Conservation (phyloP, 2,797 vertebrate species). For the Gambelia wislizenii region DNA sequence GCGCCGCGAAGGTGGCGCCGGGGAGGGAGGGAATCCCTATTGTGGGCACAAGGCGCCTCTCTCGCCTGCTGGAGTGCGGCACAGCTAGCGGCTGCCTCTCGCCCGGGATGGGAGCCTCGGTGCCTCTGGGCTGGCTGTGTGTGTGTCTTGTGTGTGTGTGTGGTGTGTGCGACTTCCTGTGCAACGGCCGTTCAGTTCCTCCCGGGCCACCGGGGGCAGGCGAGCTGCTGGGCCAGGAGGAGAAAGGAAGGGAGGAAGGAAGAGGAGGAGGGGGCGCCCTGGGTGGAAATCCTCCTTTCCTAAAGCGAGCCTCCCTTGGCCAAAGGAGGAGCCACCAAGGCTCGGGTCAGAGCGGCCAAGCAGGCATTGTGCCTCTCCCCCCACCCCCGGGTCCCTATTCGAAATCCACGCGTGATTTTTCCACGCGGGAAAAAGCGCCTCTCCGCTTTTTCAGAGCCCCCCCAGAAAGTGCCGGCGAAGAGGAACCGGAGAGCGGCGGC, state of each 20-base stretch:
- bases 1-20: too few relatives aligned
- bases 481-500: background rate
- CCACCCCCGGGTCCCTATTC: background rate
- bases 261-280: background rate
- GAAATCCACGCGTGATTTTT: background rate
- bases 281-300: too few relatives aligned
- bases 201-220: constrained; percentile 58
- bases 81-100: constrained; percentile 15
- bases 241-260: background rate
- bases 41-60: constrained; percentile 32
- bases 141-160: background rate
- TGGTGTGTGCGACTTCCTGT: constrained; percentile 62
- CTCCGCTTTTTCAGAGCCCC: background rate
- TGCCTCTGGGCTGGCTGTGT: background rate
- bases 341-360: too few relatives aligned
- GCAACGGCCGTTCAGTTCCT: constrained; percentile 64
- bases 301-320: background rate
- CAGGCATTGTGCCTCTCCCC: background rate
- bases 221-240: background rate
- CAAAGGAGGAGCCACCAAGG: too few relatives aligned
- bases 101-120: background rate
- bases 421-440: background rate
- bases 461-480: too few relatives aligned
- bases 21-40: constrained; percentile 50
- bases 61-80: constrained; percentile 52